These are phyloP conservation scores for Drosophila cracens DNA, from an alignment of 2,888 invertebrate genomes.

Conservation along the genomic window DNA sequence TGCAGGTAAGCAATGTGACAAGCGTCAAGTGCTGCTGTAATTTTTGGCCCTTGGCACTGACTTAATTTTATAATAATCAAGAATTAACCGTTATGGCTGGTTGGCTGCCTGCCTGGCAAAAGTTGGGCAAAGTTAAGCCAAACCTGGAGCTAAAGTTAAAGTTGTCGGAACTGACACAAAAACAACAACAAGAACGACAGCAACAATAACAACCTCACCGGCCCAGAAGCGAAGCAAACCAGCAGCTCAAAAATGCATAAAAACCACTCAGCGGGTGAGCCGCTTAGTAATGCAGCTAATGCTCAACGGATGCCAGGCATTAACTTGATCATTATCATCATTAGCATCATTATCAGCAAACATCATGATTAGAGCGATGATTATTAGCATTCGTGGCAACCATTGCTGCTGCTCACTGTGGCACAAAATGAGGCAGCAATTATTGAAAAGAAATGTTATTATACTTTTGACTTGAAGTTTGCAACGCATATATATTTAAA, in stretches of 20 bases:
- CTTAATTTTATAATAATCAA: slow-evolving; percentile 71
- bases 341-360: slow-evolving; percentile 32
- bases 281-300: slow-evolving; percentile 46
- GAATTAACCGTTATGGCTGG: slow-evolving; percentile 52
- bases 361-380: slow-evolving; percentile 16
- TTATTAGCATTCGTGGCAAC: neutral
- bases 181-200: neutral
- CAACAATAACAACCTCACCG: neutral
- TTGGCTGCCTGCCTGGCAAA: slow-evolving; percentile 22
- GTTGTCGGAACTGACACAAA: slow-evolving; percentile 5
- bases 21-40: slow-evolving; percentile 6
- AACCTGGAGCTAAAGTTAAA: slow-evolving; percentile 8
- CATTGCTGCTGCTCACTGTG: slow-evolving; percentile 17
- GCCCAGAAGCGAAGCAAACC: neutral
- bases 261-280: slow-evolving; percentile 40
- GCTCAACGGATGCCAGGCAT: slow-evolving; percentile 51
- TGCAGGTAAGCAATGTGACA: slow-evolving; percentile 59
- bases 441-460: neutral
- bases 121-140: slow-evolving; percentile 34
- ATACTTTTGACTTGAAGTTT: neutral
- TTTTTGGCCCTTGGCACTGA: slow-evolving; percentile 34
- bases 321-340: slow-evolving; percentile 40
- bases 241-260: slow-evolving; percentile 61
- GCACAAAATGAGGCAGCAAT: neutral
- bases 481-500: no score